phyloP scores from a whole-genome alignment of 2,797 vertebrate species.

The Amazonetta brasiliensis region DNA sequence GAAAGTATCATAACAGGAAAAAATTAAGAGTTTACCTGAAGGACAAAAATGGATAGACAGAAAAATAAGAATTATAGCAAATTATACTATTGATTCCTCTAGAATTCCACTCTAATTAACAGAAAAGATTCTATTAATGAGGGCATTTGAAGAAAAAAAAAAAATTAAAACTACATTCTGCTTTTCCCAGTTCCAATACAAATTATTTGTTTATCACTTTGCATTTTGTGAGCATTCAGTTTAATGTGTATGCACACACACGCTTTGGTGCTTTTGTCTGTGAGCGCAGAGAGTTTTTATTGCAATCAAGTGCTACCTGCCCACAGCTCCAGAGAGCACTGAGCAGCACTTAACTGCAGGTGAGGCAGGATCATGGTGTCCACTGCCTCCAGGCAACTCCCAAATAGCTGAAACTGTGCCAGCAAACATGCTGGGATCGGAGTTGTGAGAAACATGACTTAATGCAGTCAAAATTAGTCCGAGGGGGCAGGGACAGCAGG shows the following conservation, averaged over 20 bases:
- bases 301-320: neutral
- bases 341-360: neutral
- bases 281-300: accelerated
- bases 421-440: neutral
- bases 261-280: accelerated
- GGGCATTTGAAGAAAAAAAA: neutral
- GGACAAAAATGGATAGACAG: neutral
- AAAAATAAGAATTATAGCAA: neutral
- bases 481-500: neutral
- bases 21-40: neutral
- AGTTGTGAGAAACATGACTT: neutral
- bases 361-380: neutral
- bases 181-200: neutral
- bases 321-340: accelerated
- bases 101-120: too few species aligned
- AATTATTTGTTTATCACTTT: neutral
- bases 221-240: neutral
- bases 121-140: neutral
- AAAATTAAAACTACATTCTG: accelerated
- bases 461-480: neutral
- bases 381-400: neutral
- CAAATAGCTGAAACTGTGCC: neutral
- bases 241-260: accelerated
- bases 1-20: neutral
- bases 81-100: neutral